phyloP scores from a whole-genome alignment of 2,888 invertebrate genomes.

The Hartigia nigra region DNA sequence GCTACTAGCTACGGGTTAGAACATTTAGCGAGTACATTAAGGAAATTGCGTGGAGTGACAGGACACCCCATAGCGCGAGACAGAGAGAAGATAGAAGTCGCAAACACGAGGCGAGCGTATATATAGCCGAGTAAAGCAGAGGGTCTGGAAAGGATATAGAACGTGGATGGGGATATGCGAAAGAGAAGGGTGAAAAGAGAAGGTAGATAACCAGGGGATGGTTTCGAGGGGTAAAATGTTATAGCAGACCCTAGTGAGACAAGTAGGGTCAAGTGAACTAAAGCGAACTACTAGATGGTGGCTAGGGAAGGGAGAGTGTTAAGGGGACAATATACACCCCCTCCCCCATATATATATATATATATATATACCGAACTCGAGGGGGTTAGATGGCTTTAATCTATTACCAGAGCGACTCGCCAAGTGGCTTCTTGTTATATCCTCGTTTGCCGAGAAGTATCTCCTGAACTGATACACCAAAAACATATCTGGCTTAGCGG shows the following conservation, averaged over 20 bases:
- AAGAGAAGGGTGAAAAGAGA: slow-evolving; percentile 23
- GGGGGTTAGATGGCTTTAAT: slow-evolving; percentile 62
- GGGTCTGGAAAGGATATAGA: slow-evolving; percentile 20
- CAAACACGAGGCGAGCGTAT: slow-evolving; percentile 25
- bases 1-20: slow-evolving; percentile 24
- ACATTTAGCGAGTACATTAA: slow-evolving; percentile 64
- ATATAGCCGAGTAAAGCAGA: slow-evolving; percentile 1
- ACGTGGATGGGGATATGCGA: slow-evolving; percentile 17
- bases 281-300: slow-evolving; percentile 44
- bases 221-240: slow-evolving; percentile 27
- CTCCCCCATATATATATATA: slow-evolving; percentile 4
- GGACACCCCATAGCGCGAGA: slow-evolving; percentile 30
- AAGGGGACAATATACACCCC: slow-evolving; percentile 58
- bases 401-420: slow-evolving; percentile 56
- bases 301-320: slow-evolving; percentile 49
- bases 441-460: slow-evolving; percentile 45
- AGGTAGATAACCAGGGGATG: slow-evolving; percentile 30
- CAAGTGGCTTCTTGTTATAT: slow-evolving; percentile 64
- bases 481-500: not conserved
- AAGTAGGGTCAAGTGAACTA: slow-evolving; percentile 64
- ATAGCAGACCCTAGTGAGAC: slow-evolving; percentile 40
- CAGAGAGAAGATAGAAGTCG: slow-evolving; percentile 15
- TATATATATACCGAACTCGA: not conserved
- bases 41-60: slow-evolving; percentile 60
- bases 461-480: not conserved